A percentile compares a stretch with the other conserved stretches of the same genome.
Evolutionary conservation across 2,888 invertebrate species (phyloP).

Genomic region (Piscicola geometra): DNA sequence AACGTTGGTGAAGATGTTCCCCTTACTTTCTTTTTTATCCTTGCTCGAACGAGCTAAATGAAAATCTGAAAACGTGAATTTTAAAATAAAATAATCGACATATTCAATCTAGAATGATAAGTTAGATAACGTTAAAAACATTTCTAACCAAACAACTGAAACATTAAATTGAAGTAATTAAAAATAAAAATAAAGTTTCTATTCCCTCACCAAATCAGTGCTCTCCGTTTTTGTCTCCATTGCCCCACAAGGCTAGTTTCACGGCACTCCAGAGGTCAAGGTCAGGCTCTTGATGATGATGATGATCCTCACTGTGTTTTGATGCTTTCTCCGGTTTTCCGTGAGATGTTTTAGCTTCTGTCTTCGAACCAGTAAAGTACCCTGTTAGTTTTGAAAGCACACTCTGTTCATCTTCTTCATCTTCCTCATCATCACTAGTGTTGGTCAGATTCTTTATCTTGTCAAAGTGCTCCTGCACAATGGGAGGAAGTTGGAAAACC

Average conservation of each 20-base stretch:
- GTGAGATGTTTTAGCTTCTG: not conserved
- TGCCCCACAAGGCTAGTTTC: slow-evolving; percentile 24
- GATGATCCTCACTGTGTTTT: slow-evolving; percentile 14
- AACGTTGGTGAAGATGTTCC: no score
- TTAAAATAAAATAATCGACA: no score
- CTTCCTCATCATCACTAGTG: not conserved
- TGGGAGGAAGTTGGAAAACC: slow-evolving; percentile 24
- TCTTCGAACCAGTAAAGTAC: not conserved
- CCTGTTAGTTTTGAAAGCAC: not conserved
- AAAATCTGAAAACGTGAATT: no score
- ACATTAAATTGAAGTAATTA: no score
- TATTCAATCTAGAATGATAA: no score
- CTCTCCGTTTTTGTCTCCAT: slow-evolving; percentile 3
- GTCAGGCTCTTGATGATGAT: slow-evolving; percentile 11
- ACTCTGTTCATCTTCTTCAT: not conserved
- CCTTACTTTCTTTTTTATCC: no score
- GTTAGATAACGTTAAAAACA: no score
- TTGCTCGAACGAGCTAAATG: no score
- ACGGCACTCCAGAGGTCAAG: slow-evolving; percentile 28
- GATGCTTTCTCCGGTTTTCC: not conserved
- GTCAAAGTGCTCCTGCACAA: slow-evolving; percentile 5
- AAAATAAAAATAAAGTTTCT: no score
- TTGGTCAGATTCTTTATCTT: not conserved
- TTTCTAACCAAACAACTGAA: no score
- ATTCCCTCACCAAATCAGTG: no score